A percentile compares a stretch with the other conserved stretches of the same genome.
Conservation (phyloP, 37 sponge, comb jelly and placozoan genomes). For the Geodia barretti region DNA sequence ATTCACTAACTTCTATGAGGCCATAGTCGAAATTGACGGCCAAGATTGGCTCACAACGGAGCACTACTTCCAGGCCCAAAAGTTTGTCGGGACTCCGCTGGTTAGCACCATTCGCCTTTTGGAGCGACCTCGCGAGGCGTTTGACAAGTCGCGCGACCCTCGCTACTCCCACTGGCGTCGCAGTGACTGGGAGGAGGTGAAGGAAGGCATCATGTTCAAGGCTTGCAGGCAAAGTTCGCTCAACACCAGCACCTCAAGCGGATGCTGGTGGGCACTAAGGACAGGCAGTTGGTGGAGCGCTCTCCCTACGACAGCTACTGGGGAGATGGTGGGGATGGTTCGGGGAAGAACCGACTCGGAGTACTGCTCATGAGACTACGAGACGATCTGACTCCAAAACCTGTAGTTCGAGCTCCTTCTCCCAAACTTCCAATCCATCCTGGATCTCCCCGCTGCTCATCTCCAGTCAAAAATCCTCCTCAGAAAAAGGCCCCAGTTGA, state of each 20-base stretch:
- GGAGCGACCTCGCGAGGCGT: slow-evolving; percentile 43
- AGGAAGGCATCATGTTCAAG: slow-evolving; percentile 52
- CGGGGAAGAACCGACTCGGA: slow-evolving; percentile 58
- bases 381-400: slow-evolving; percentile 24
- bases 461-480: too few relatives aligned
- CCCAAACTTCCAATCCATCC: too few relatives aligned
- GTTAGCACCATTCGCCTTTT: slow-evolving; percentile 12
- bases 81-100: slow-evolving; percentile 68
- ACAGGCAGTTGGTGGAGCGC: slow-evolving; percentile 42
- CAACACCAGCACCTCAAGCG: slow-evolving; percentile 23
- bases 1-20: slow-evolving; percentile 64
- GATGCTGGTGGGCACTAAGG: slow-evolving; percentile 34
- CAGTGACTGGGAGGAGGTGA: slow-evolving; percentile 63
- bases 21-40: slow-evolving; percentile 27
- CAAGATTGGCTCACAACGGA: slow-evolving; percentile 56
- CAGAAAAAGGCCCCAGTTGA: too few relatives aligned
- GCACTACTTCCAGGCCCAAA: slow-evolving; percentile 82
- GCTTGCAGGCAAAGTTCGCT: slow-evolving; percentile 64
- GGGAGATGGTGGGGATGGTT: slow-evolving; percentile 77
- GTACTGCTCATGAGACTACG: slow-evolving; percentile 38
- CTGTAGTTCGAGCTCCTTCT: too few relatives aligned
- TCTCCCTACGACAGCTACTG: slow-evolving; percentile 55
- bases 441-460: too few relatives aligned
- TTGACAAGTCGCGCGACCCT: slow-evolving; percentile 52
- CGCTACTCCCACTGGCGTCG: slow-evolving; percentile 38